phyloP scores from a whole-genome alignment of 2,113 vertebrate genomes.

The Colossoma macropomum region DNA sequence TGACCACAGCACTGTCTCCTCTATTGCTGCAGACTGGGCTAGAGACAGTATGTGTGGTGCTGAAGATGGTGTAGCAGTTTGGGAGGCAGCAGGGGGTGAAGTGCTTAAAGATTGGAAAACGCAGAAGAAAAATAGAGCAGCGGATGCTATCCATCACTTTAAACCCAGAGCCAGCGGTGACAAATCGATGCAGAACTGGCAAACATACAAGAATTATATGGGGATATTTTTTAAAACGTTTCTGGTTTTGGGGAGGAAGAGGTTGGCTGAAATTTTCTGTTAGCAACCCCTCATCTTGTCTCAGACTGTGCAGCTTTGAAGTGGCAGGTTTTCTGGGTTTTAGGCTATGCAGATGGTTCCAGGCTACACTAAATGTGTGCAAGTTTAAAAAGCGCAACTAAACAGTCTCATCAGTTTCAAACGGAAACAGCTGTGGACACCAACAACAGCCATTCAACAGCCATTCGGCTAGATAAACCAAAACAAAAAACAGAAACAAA shows the following conservation, averaged over 20 bases:
- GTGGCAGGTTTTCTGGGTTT: not conserved
- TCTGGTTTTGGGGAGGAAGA: slow-evolving; percentile 8
- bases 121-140: not conserved
- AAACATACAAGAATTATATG: not conserved
- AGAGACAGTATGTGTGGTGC: not conserved
- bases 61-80: not conserved
- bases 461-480: too few relatives aligned
- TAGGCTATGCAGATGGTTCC: not conserved
- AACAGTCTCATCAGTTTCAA: not conserved
- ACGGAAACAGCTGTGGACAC: not conserved
- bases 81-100: not conserved
- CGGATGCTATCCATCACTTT: not conserved
- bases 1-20: not conserved
- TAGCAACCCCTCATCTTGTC: not conserved
- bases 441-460: not conserved
- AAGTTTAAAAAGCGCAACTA: not conserved
- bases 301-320: not conserved
- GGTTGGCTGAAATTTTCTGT: not conserved
- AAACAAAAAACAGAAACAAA: too few relatives aligned
- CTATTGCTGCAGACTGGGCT: not conserved
- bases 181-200: slow-evolving; percentile 2
- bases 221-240: not conserved
- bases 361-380: not conserved
- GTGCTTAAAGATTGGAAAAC: not conserved
- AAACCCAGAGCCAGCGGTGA: not conserved